Percentiles rank a stretch among this genome's conserved stretches.
phyloP scores from a whole-genome alignment of 23 tunicate species.

The Diplosoma virens region DNA sequence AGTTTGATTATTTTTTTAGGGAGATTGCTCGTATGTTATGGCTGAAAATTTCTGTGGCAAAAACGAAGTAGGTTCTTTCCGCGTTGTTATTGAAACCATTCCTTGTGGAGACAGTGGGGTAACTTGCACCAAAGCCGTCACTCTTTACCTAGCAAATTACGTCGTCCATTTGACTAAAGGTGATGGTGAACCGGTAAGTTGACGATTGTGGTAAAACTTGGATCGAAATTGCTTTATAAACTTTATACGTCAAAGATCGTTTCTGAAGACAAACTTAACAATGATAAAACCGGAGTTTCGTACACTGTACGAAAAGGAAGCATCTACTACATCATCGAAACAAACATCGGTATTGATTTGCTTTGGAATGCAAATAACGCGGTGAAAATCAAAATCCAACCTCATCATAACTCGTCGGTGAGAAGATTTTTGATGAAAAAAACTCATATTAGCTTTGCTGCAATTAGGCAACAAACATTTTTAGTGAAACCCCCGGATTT shows the following conservation, averaged over 20 bases:
- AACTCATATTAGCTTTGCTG: too few species aligned
- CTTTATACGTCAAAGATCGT: not conserved
- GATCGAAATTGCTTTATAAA: too few species aligned
- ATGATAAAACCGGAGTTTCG: not conserved
- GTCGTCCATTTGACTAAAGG: slow-evolving; percentile 69
- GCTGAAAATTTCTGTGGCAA: slow-evolving; percentile 67
- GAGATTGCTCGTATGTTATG: slow-evolving; percentile 72
- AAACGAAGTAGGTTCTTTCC: slow-evolving; percentile 57
- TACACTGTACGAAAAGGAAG: slow-evolving; percentile 71
- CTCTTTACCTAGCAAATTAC: slow-evolving; percentile 48
- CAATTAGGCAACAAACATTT: too few species aligned
- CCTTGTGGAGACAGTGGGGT: slow-evolving; percentile 86
- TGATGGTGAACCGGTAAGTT: slow-evolving; percentile 79
- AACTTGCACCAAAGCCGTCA: slow-evolving; percentile 83
- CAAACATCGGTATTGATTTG: slow-evolving; percentile 69
- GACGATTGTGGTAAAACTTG: not conserved
- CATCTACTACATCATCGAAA: slow-evolving; percentile 83
- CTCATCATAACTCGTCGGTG: slow-evolving; percentile 19
- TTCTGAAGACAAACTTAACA: not conserved
- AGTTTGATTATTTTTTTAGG: slow-evolving; percentile 52
- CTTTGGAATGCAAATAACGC: slow-evolving; percentile 71
- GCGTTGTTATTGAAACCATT: slow-evolving; percentile 78
- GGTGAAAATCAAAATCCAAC: slow-evolving; percentile 50
- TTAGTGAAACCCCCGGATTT: too few species aligned
- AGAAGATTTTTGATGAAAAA: too few species aligned